Percentiles rank a stretch among this genome's conserved stretches.
These are phyloP conservation scores for Sebastes iracundus DNA, from an alignment of 2,797 vertebrate species.

Conservation along the genomic window DNA sequence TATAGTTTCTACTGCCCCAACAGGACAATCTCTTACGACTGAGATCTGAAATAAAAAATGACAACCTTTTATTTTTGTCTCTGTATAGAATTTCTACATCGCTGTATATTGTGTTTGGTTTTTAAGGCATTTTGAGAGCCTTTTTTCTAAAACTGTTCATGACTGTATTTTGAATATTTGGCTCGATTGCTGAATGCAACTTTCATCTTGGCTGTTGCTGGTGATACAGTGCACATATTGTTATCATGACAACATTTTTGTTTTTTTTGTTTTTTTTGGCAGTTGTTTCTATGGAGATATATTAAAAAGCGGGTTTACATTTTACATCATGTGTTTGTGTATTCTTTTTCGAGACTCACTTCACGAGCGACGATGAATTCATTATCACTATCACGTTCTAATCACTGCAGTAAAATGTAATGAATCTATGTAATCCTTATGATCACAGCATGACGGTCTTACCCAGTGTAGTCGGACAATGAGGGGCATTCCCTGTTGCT, in stretches of 20 bases:
- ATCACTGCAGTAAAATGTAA: not conserved
- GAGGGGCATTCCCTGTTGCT: constrained; percentile 27
- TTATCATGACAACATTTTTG: not conserved
- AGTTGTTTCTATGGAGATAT: constrained; percentile 52
- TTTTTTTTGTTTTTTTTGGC: constrained; percentile 1
- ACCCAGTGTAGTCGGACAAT: not conserved
- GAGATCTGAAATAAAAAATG: constrained; percentile 1
- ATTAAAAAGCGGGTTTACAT: constrained; percentile 61
- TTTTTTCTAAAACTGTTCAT: constrained; percentile 87
- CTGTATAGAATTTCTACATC: constrained; percentile 82
- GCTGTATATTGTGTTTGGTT: constrained; percentile 76
- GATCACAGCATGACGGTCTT: not conserved
- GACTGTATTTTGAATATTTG: constrained; percentile 85
- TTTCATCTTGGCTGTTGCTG: constrained; percentile 25
- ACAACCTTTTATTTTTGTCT: constrained; percentile 55
- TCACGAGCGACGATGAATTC: not conserved
- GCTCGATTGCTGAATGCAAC: constrained; percentile 87
- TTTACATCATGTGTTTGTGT: constrained; percentile 14
- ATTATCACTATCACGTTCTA: not conserved
- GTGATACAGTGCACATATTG: constrained; percentile 28
- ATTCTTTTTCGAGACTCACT: not conserved
- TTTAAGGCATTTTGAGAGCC: constrained; percentile 83
- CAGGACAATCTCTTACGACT: constrained; percentile 4
- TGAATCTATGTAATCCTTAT: not conserved
- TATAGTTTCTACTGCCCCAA: constrained; percentile 25